Evolutionary conservation across 2,113 vertebrate species (phyloP), one percentile per base, ranked within the genome.

Genomic region (Taurulus bubalis): DNA sequence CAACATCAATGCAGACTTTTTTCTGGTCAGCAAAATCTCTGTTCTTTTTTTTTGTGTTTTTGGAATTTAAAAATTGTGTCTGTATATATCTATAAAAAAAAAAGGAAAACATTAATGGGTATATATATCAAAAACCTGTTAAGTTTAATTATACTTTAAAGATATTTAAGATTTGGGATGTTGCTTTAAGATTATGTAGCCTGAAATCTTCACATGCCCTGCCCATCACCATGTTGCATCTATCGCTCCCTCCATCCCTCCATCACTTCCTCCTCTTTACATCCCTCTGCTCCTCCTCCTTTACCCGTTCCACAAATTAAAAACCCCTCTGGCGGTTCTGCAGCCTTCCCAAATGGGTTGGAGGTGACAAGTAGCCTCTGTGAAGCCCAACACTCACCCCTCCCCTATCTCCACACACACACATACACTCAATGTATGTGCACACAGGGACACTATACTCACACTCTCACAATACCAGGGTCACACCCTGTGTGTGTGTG

Each of bases 331-430:
- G 84, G 84, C 78, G 81, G 77, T 76, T 68, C 72, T 72, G 56
- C 32, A 76, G 74, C 59, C 34, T 76, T 82, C 83, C 80, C 76
- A 79, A 72, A 78, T 75, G 76, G 80, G 76, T 85, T 79, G 64
- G 53, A 83, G 66, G 71, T 84, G 84, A 89, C 84, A 86, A 79
- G 78, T 36, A 75, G 71, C 49, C 66, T 89, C 80, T 66, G 79
- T 86, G 77, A 87, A 72, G 32, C 82, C 49, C 26, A 32, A 56
- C 79, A 20, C 75, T 64, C 64, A 67, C 63, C 72, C 65, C 65
- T 40, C 60, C 70, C 47, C 14, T 12, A 40, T 63, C 67, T 62
- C 18, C 36, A 26, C n/a, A 24, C 51, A 55, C 22, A 16, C 45
- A 47, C 45, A 6, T 14, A 45, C 14, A 16, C 65, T 34, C 28